Base-by-base conservation (phyloP, 2,888 invertebrate genomes). In the Protula sp. region DNA sequence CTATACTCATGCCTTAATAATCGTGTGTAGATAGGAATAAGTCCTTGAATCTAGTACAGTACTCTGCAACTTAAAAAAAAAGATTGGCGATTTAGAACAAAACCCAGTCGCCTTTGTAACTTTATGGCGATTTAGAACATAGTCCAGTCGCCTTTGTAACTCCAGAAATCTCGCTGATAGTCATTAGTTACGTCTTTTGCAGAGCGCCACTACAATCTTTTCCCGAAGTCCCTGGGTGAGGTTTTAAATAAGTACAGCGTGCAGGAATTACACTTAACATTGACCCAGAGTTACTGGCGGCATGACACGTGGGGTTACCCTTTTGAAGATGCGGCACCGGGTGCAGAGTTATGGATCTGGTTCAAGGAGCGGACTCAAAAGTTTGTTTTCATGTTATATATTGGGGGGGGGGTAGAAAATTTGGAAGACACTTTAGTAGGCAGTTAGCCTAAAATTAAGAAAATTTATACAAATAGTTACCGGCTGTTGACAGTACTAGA, bases 261-360 rank as follows among this genome's bases (percentile, higher is more conserved):
- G 0, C 88, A 90, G 76, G 97, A 97, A 79, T 81, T 99, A 26
- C 94, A 95, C 75, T 85, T 99, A 54, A 89, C 90, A 60, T 85
- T 98, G 61, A 94, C 94, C 0, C 92, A 93, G 81, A 98, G 98
- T 0, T 84, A 92, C 58, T 99, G 98, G 98, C 87, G 90, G 64
- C 89, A 94, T 79, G 87, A 90, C 69, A 87, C 87, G 59, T 99
- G 97, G 97, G 97, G 97, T 0, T 94, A 94, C 82, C 94, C 95
- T 2, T 86, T 91, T 30, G 81, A 88, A 14, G 90, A 92, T 79
- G 90, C 94, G 2, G 90, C 94, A 0, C 91, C 94, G 1, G 98
- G 98, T 3, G 94, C 94, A 1, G 94, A 97, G 80, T 84, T 97
- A 0, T 92, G 90, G 86, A 92, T 91, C 0, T 95, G 95, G 94